Evolutionary conservation across 2,888 invertebrate species (phyloP).

Genomic region (Sinhomidia bicolor): DNA sequence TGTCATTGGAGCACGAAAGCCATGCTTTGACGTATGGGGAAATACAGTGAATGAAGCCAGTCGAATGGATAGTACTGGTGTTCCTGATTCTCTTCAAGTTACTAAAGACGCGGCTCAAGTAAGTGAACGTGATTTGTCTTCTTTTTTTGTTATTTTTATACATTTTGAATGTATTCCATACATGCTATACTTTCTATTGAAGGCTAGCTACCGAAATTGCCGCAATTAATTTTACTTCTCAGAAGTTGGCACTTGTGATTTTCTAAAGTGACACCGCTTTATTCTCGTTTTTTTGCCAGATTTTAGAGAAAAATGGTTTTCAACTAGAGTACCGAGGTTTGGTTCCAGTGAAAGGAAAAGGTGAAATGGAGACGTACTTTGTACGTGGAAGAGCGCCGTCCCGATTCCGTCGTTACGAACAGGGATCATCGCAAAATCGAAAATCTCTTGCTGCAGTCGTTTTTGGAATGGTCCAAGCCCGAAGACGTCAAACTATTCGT

Average conservation of each 20-base stretch:
- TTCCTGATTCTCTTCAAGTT: constrained; percentile 94
- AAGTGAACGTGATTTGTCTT: constrained; percentile 54
- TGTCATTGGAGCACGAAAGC: constrained; percentile 97
- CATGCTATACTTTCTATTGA: neutral
- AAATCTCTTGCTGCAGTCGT: constrained; percentile 93
- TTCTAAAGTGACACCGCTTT: constrained; percentile 6
- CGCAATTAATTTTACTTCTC: constrained; percentile 33
- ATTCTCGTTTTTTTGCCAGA: constrained; percentile 83
- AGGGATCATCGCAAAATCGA: constrained; percentile 81
- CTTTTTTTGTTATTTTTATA: neutral
- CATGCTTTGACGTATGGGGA: constrained; percentile 98
- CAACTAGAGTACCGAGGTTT: constrained; percentile 90
- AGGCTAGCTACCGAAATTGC: neutral
- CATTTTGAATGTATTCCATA: neutral
- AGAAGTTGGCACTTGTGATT: constrained; percentile 25
- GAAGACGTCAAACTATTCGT: constrained; percentile 86
- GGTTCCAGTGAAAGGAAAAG: constrained; percentile 96
- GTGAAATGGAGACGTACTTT: constrained; percentile 97
- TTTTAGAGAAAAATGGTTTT: constrained; percentile 89
- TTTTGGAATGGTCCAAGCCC: constrained; percentile 93
- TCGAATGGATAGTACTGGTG: constrained; percentile 97
- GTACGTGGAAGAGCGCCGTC: constrained; percentile 87
- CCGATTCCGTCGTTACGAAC: constrained; percentile 75
- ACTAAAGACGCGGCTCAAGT: constrained; percentile 88
- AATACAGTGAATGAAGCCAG: constrained; percentile 96